phyloP scores from a whole-genome alignment of 2,113 vertebrate genomes.

The Lota lota region DNA sequence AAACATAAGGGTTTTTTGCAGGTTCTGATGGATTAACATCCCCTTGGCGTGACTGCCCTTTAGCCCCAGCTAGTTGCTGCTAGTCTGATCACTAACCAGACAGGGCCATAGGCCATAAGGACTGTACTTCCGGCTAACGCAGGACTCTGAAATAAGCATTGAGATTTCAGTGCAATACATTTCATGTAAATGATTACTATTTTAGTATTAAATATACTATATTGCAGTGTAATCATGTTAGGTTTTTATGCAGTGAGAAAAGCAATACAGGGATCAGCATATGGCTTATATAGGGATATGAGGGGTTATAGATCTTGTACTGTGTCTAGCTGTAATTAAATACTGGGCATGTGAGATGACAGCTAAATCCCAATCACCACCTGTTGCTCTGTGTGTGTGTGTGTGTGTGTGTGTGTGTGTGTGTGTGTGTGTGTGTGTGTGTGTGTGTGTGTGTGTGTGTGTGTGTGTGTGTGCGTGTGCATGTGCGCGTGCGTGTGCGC shows the following conservation, averaged over 20 bases:
- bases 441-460: slow-evolving; percentile 1
- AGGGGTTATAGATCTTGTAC: neutral
- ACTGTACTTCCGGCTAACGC: neutral
- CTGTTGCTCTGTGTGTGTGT: slow-evolving; percentile 36
- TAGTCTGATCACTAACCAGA: slow-evolving; percentile 17
- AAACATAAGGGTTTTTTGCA: slow-evolving; percentile 6
- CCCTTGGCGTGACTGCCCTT: slow-evolving; percentile 10
- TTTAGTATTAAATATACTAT: too few relatives aligned
- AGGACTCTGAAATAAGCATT: neutral
- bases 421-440: neutral
- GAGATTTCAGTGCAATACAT: too few relatives aligned
- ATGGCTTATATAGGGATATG: neutral
- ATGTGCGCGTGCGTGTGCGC: neutral
- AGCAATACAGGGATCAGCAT: too few relatives aligned
- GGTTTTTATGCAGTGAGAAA: too few relatives aligned
- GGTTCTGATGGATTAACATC: slow-evolving; percentile 10
- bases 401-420: slow-evolving; percentile 18
- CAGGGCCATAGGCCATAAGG: slow-evolving; percentile 10
- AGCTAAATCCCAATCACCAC: slow-evolving; percentile 48
- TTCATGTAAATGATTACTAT: too few relatives aligned
- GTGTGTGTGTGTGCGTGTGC: slow-evolving; percentile 9
- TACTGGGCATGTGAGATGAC: slow-evolving; percentile 48
- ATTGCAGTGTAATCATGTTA: too few relatives aligned
- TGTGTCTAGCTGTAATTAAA: slow-evolving; percentile 17
- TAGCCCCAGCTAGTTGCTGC: slow-evolving; percentile 5